Evolutionary conservation across 2,888 invertebrate genomes (phyloP).

Genomic region (Tethea ocularis): DNA sequence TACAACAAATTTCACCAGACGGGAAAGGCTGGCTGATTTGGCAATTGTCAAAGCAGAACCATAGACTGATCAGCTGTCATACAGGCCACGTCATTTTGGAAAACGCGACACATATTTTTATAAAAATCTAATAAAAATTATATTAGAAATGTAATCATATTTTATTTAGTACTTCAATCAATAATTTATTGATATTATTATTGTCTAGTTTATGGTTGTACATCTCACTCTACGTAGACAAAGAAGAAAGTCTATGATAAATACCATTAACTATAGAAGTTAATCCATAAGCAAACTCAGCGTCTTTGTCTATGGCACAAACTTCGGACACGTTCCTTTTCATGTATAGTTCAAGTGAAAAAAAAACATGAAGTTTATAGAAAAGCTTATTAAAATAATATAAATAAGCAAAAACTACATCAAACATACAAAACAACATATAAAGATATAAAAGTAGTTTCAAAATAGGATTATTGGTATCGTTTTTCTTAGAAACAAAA

Average conservation of each 20-base stretch:
- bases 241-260: conserved; percentile 13
- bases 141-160: neutral
- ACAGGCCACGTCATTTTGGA: conserved; percentile 79
- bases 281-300: conserved; percentile 37
- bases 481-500: neutral
- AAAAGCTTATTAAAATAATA: too few species aligned
- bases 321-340: conserved; percentile 48
- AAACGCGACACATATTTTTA: conserved; percentile 46
- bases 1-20: conserved; percentile 45
- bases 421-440: neutral
- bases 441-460: neutral
- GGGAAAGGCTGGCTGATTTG: conserved; percentile 76
- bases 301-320: conserved; percentile 57
- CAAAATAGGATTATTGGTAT: neutral
- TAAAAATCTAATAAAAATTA: neutral
- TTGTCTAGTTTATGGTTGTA: conserved; percentile 20
- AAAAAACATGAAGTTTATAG: conserved; percentile 15
- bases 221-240: neutral
- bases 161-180: neutral
- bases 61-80: conserved; percentile 77
- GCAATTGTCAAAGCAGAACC: conserved; percentile 78
- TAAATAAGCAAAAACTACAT: too few species aligned
- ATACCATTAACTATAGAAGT: conserved; percentile 29
- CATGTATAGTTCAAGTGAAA: conserved; percentile 17
- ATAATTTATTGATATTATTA: neutral